These are phyloP conservation scores for Drosophila bunnanda DNA, from an alignment of 2,888 invertebrate species.

Conservation along the genomic window DNA sequence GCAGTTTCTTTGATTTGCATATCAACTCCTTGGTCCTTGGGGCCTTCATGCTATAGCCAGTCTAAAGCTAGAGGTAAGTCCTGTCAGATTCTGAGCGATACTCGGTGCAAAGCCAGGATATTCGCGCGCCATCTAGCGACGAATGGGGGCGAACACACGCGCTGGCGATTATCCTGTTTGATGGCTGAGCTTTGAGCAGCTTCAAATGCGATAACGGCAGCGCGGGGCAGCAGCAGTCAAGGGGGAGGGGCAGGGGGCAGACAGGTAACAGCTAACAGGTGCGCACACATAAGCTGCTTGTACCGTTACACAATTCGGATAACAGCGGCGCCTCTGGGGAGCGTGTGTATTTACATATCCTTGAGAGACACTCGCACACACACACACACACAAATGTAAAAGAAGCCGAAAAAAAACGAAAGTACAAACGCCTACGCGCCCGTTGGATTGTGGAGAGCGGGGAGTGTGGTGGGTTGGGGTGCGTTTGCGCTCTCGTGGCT, in stretches of 20 bases:
- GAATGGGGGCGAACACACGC: neutral
- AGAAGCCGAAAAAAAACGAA: conserved; percentile 54
- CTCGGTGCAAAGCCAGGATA: conserved; percentile 3
- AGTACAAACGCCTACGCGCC: conserved; percentile 45
- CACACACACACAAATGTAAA: conserved; percentile 4
- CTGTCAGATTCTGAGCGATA: neutral
- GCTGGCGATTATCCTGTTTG: conserved; percentile 28
- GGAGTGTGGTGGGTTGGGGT: conserved; percentile 17
- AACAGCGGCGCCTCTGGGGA: conserved; percentile 44
- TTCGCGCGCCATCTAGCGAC: conserved; percentile 33
- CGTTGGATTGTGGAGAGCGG: neutral
- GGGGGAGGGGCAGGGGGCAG: neutral
- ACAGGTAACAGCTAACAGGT: conserved; percentile 42
- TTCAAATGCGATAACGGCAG: conserved; percentile 13
- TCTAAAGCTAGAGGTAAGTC: neutral
- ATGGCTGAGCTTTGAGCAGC: conserved; percentile 32
- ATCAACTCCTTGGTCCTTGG: neutral
- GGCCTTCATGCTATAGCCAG: neutral
- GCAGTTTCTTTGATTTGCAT: no score
- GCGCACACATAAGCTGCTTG: conserved; percentile 47
- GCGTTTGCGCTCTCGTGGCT: conserved; percentile 70
- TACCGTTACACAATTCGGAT: conserved; percentile 29
- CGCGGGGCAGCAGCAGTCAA: neutral
- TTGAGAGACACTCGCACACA: conserved; percentile 30
- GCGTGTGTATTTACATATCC: conserved; percentile 43